These are phyloP conservation scores for Eustalomyia histrio DNA, from an alignment of 2,888 invertebrate species.

Conservation along the genomic window DNA sequence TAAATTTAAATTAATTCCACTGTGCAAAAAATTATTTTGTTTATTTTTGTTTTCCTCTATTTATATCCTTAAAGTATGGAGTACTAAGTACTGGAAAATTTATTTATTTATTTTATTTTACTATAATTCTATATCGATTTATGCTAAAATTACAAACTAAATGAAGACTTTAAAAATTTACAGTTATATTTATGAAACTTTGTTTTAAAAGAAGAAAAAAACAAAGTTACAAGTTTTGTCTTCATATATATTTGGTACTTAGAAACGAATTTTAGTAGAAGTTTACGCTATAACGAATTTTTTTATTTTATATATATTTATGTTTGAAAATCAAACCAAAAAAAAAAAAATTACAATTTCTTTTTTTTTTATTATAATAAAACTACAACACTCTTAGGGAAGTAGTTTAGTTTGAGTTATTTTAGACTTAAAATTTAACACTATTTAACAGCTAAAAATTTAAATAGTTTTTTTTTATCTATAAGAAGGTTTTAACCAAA, in stretches of 20 bases:
- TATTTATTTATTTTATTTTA: constrained; percentile 25
- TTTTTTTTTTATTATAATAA: background rate
- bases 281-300: constrained; percentile 57
- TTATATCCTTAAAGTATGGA: constrained; percentile 34
- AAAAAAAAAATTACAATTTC: background rate
- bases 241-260: constrained; percentile 48
- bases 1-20: background rate
- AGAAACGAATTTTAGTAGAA: constrained; percentile 65
- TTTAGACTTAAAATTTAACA: constrained; percentile 12
- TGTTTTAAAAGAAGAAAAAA: constrained; percentile 35
- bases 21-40: background rate
- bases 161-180: constrained; percentile 60
- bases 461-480: background rate
- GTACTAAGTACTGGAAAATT: constrained; percentile 60
- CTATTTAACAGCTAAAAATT: background rate
- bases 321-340: background rate
- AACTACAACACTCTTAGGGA: background rate
- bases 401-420: background rate
- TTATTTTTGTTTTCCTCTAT: background rate
- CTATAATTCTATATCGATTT: constrained; percentile 3
- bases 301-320: background rate
- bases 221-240: constrained; percentile 51
- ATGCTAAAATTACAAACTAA: constrained; percentile 42
- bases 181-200: constrained; percentile 53
- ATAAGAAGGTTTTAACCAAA: background rate